phyloP scores from a whole-genome alignment of 2,797 vertebrate genomes.

The Crax fasciolata region DNA sequence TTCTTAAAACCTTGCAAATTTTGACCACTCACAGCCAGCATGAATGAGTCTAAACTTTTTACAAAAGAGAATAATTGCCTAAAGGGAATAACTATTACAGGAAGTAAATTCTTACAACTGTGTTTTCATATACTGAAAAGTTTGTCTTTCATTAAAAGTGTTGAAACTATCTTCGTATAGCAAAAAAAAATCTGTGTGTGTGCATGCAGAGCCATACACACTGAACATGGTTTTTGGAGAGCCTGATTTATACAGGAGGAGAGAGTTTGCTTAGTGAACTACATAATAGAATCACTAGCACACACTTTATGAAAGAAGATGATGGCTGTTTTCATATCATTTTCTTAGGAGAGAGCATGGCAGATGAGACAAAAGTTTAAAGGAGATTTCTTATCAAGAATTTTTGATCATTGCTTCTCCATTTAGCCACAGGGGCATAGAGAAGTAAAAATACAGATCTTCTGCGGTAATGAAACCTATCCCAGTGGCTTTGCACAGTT shows the following conservation, averaged over 20 bases:
- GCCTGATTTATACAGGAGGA: neutral
- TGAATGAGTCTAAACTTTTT: neutral
- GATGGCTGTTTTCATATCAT: neutral
- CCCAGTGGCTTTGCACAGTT: neutral
- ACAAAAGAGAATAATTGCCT: neutral
- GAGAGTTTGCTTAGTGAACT: neutral
- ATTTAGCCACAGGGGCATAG: neutral
- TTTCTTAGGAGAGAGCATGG: neutral
- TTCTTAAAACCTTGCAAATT: slow-evolving; percentile 60
- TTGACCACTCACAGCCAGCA: slow-evolving; percentile 4
- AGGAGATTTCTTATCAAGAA: neutral
- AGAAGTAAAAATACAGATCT: neutral
- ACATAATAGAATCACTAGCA: neutral
- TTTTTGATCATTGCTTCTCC: neutral
- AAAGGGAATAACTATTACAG: neutral
- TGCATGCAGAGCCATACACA: neutral
- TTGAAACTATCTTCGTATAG: neutral
- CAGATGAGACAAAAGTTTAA: neutral
- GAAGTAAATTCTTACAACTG: neutral
- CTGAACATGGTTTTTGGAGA: neutral
- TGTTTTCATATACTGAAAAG: neutral
- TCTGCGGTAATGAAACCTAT: neutral
- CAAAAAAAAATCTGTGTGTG: neutral
- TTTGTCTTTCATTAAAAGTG: neutral
- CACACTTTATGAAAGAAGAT: neutral